Evolutionary conservation across 1,140 invertebrate species (phyloP).

Genomic region (Drosophila sulfurigaster): DNA sequence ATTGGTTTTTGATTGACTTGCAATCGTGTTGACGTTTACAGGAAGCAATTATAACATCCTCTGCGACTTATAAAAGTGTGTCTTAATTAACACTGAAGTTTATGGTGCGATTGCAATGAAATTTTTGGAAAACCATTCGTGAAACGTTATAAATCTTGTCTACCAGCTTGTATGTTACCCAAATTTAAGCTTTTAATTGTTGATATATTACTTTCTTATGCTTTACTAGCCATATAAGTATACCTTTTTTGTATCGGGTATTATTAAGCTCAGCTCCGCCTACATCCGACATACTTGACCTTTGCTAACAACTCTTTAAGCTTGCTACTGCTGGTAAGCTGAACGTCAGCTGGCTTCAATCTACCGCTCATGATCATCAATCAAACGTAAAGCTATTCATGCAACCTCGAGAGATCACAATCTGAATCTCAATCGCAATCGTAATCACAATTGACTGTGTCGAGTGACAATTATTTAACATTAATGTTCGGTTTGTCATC

Average conservation of each 20-base stretch:
- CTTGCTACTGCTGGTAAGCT: constrained; percentile 11
- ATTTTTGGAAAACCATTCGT: too few species aligned
- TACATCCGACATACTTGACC: constrained; percentile 8
- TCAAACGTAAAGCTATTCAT: constrained; percentile 44
- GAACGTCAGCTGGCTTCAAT: neutral
- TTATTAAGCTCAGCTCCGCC: constrained; percentile 4
- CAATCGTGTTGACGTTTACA: neutral
- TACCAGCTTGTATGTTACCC: too few species aligned
- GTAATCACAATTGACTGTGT: constrained; percentile 51
- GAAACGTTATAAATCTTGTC: too few species aligned
- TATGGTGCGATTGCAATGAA: too few species aligned
- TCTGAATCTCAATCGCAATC: constrained; percentile 33
- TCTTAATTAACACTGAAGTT: too few species aligned
- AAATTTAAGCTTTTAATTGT: too few species aligned
- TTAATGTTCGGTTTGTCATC: constrained; percentile 58
- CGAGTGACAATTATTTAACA: constrained; percentile 64
- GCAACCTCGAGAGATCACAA: constrained; percentile 53
- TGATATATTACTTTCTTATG: too few species aligned
- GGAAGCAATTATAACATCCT: neutral
- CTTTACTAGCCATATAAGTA: too few species aligned
- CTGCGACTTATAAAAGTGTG: too few species aligned
- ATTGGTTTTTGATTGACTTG: too few species aligned
- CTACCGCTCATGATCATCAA: constrained; percentile 71
- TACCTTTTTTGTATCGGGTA: neutral
- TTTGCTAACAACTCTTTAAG: constrained; percentile 21